Percentiles rank a stretch among this genome's conserved stretches.
Conservation (phyloP, 2,888 invertebrate species). For the Ganaspis brasiliensis region DNA sequence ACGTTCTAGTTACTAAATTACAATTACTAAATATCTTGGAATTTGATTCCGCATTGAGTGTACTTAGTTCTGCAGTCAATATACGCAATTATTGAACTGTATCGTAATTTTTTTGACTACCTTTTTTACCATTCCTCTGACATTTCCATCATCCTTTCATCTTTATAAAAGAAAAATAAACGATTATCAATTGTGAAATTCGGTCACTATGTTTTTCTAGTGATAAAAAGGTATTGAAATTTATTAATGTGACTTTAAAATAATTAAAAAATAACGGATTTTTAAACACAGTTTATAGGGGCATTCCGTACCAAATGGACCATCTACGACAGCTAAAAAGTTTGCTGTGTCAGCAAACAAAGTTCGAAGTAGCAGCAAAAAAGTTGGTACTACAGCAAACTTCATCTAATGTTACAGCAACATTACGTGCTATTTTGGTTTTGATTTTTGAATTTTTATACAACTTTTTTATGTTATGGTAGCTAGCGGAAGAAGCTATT, state of each 20-base stretch:
- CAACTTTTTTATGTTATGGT: too few relatives aligned
- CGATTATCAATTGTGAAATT: slow-evolving; percentile 20
- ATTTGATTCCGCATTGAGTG: slow-evolving; percentile 76
- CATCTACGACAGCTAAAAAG: too few relatives aligned
- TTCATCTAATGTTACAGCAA: too few relatives aligned
- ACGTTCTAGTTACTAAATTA: slow-evolving; percentile 70
- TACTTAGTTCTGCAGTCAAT: slow-evolving; percentile 79
- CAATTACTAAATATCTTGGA: slow-evolving; percentile 75
- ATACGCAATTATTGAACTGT: slow-evolving; percentile 75
- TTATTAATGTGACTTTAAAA: background rate
- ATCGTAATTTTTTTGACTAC: slow-evolving; percentile 44
- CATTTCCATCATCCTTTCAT: slow-evolving; percentile 34
- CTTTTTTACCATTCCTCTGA: slow-evolving; percentile 45
- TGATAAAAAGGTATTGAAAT: background rate
- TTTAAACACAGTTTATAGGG: too few relatives aligned
- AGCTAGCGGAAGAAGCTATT: too few relatives aligned
- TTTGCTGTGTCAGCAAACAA: too few relatives aligned
- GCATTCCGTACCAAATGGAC: too few relatives aligned
- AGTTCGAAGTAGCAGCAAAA: too few relatives aligned
- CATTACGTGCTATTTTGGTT: too few relatives aligned
- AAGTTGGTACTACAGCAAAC: too few relatives aligned
- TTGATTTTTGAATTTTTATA: too few relatives aligned
- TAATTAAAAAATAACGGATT: background rate
- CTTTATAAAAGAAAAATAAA: slow-evolving; percentile 26
- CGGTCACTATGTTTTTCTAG: slow-evolving; percentile 3